phyloP scores from a whole-genome alignment of 2,888 invertebrate genomes.

The Hanleya hanleyi region DNA sequence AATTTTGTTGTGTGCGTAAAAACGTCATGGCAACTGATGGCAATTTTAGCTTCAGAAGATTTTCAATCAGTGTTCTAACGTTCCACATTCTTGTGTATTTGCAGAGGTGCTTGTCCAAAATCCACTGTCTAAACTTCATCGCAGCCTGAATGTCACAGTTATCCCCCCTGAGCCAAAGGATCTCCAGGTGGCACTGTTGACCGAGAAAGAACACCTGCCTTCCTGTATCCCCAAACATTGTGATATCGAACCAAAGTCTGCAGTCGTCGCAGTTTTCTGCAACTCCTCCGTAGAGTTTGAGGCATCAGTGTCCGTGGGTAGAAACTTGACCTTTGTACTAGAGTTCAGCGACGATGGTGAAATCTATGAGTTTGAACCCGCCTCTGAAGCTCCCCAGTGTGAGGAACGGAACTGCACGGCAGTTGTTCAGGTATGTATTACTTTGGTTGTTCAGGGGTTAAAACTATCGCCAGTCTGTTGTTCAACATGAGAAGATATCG shows the following conservation, averaged over 20 bases:
- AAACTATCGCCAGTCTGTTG: too few species aligned
- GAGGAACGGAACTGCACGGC: slow-evolving; percentile 29
- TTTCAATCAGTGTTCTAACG: too few species aligned
- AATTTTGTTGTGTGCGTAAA: too few species aligned
- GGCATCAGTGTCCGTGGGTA: slow-evolving; percentile 51
- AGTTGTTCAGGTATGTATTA: slow-evolving; percentile 37
- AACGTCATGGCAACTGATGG: too few species aligned
- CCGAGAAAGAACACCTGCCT: slow-evolving; percentile 37
- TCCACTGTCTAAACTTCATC: too few species aligned
- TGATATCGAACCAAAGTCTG: neutral
- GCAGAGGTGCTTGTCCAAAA: too few species aligned
- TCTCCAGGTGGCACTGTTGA: slow-evolving; percentile 44
- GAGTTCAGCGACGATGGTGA: neutral
- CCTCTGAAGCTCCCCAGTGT: slow-evolving; percentile 13
- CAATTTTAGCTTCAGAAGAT: too few species aligned
- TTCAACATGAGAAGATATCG: too few species aligned
- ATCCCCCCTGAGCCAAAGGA: slow-evolving; percentile 46
- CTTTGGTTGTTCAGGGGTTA: too few species aligned
- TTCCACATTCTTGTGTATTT: too few species aligned
- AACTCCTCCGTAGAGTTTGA: slow-evolving; percentile 43
- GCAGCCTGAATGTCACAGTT: too few species aligned
- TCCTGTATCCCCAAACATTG: slow-evolving; percentile 47
- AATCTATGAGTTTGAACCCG: slow-evolving; percentile 7
- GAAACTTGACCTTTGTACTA: slow-evolving; percentile 48
- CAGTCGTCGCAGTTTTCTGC: slow-evolving; percentile 48